Evolutionary conservation across 2,797 vertebrate genomes (phyloP).

Genomic region (Scarus forsteni): DNA sequence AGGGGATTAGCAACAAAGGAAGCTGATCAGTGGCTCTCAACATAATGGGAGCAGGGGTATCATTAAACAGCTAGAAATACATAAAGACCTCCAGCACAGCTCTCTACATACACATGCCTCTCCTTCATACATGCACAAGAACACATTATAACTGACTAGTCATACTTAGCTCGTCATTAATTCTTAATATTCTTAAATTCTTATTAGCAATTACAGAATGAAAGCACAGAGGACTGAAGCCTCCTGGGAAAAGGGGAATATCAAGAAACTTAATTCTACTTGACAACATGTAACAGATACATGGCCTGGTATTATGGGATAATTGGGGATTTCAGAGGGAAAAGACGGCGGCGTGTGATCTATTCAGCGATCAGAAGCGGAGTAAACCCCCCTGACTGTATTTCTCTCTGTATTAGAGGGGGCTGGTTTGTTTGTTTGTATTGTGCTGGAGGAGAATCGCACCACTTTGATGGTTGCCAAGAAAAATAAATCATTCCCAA

Average conservation of each 20-base stretch:
- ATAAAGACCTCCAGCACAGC: slow-evolving; percentile 7
- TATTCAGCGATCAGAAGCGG: slow-evolving; percentile 36
- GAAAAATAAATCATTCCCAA: slow-evolving; percentile 65
- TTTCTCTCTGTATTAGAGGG: background rate
- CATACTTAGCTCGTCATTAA: slow-evolving; percentile 58
- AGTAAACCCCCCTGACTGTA: slow-evolving; percentile 11
- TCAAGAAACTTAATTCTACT: slow-evolving; percentile 71
- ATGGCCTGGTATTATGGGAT: slow-evolving; percentile 54
- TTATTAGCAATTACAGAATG: slow-evolving; percentile 65
- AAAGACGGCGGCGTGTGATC: slow-evolving; percentile 48
- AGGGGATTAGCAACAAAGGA: slow-evolving; percentile 73
- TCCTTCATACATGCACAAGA: slow-evolving; percentile 1
- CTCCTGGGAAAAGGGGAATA: slow-evolving; percentile 62
- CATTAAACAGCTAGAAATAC: slow-evolving; percentile 57
- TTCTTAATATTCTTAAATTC: slow-evolving; percentile 67
- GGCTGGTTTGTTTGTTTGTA: slow-evolving; percentile 64
- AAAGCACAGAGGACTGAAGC: slow-evolving; percentile 60
- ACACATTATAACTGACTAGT: slow-evolving; percentile 19
- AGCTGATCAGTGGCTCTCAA: slow-evolving; percentile 60
- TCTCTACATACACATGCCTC: background rate
- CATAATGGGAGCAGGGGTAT: slow-evolving; percentile 35
- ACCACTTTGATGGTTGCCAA: slow-evolving; percentile 69
- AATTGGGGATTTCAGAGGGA: slow-evolving; percentile 66
- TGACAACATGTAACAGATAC: slow-evolving; percentile 67
- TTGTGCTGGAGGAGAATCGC: slow-evolving; percentile 62